Evolutionary conservation across 2,888 invertebrate genomes (phyloP).

Genomic region (Exocentrus adspersus): DNA sequence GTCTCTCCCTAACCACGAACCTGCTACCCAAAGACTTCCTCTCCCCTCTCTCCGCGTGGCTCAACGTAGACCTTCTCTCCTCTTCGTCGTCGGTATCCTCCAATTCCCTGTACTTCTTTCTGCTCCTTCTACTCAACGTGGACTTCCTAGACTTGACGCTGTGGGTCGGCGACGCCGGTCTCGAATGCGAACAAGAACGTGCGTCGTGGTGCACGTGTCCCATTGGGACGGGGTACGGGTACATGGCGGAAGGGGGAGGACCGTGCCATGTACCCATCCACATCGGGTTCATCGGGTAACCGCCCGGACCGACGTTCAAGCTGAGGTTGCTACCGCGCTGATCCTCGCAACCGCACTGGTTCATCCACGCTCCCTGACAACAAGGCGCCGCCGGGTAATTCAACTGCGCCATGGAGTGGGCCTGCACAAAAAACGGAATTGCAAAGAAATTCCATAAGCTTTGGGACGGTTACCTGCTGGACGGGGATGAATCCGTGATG

Average conservation of each 20-base stretch:
- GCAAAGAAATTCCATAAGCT: too few species aligned
- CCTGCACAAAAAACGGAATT: slow-evolving; percentile 61
- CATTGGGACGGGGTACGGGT: slow-evolving; percentile 56
- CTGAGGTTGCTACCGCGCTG: slow-evolving; percentile 68
- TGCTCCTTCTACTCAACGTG: slow-evolving; percentile 67
- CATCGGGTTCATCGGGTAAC: slow-evolving; percentile 60
- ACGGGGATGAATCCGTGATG: slow-evolving; percentile 63
- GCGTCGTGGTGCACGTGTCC: slow-evolving; percentile 66
- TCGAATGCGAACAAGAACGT: slow-evolving; percentile 71
- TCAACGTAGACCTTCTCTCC: slow-evolving; percentile 57
- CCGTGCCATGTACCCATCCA: slow-evolving; percentile 65
- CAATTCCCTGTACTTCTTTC: slow-evolving; percentile 63
- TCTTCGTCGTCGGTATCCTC: slow-evolving; percentile 65
- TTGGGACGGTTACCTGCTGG: slow-evolving; percentile 76
- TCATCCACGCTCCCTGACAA: slow-evolving; percentile 60
- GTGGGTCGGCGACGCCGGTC: slow-evolving; percentile 75
- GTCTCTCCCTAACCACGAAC: slow-evolving; percentile 47
- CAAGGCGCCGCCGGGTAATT: slow-evolving; percentile 70
- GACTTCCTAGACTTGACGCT: slow-evolving; percentile 78
- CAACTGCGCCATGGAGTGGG: slow-evolving; percentile 77
- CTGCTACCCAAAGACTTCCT: slow-evolving; percentile 53
- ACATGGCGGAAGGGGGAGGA: slow-evolving; percentile 57
- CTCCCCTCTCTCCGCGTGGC: slow-evolving; percentile 53
- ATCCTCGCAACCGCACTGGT: slow-evolving; percentile 57
- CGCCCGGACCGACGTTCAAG: slow-evolving; percentile 62